Evolutionary conservation across 2,888 invertebrate genomes (phyloP), one percentile per base, ranked within the genome.

Genomic region (Metalampra italica): DNA sequence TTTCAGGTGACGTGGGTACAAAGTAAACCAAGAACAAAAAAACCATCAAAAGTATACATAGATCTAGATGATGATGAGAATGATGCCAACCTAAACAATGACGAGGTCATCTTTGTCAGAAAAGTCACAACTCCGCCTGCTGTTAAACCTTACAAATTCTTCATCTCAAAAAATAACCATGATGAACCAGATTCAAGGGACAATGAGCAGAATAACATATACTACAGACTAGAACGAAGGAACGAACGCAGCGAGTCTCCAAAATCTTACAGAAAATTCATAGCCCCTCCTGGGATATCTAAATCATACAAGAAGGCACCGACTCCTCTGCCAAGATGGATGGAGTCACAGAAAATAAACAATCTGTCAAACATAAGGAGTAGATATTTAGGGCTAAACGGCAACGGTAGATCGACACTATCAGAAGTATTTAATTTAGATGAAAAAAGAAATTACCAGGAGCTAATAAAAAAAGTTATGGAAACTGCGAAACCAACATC

Each of bases 401-500:
- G 86, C 9, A 84, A 78, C 47, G 63, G 68, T 32, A 75, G 78
- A 53, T 70, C 82, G 9, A 82, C 84, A 45, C 64, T 91, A 37
- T 80, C 89, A 32, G 89, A 90, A 68, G 85, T 91, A 47, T 90
- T 90, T 56, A 85, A 91, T 68, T 75, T 92, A 63, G 90, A 91
- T 58, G 91, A 92, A 55, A 92, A 91, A 63, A 81, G 75, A 60
- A 85, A 83, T 62, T 92, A 92, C 58, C 86, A 87, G 59, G 90
- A 91, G 66, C 64, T 92, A 39, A 84, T 92, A 36, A 82, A 78
- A 45, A 76, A 78, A 60, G 82, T 87, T 5, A 68, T 80, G 0
- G 66, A 55, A 2, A 74, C 74, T 7, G 68, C 74, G 53, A 82
- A 74, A 58, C 71, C 80, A 7, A 41, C 67, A 4, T 45, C 64